Evolutionary conservation across 2,113 vertebrate genomes (phyloP).

Genomic region (Tachycineta bicolor): DNA sequence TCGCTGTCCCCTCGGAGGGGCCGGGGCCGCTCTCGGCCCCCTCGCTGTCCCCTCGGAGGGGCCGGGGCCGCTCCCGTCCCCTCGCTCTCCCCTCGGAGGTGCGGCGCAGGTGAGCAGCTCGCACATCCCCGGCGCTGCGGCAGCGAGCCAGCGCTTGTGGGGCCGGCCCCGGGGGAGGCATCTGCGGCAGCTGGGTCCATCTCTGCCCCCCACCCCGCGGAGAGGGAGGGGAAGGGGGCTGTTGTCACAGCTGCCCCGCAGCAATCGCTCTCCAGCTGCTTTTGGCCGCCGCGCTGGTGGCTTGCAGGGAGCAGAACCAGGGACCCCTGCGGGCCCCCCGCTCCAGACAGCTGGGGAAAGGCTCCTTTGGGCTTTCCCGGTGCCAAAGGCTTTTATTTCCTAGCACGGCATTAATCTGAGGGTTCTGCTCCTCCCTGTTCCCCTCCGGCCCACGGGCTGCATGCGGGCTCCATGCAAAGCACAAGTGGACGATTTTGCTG

Average conservation of each 20-base stretch:
- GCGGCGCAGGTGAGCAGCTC: neutral
- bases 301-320: neutral
- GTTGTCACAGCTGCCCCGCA: neutral
- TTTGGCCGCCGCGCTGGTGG: neutral
- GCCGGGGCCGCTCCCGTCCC: neutral
- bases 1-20: no score
- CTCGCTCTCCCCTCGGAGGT: neutral
- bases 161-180: neutral
- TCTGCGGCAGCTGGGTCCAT: conserved; percentile 21
- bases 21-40: no score
- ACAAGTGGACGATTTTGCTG: accelerated
- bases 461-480: accelerated
- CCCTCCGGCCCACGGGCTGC: neutral
- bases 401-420: neutral
- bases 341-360: neutral
- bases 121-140: neutral
- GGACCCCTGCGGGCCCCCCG: neutral
- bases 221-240: neutral
- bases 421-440: neutral
- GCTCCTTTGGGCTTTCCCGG: neutral
- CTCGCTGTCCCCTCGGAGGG: no score
- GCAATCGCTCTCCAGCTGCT: neutral
- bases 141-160: neutral
- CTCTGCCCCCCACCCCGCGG: neutral
- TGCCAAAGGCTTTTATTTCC: conserved; percentile 1